Conservation (phyloP, 2,113 vertebrate genomes). For the Chroicocephalus ridibundus region DNA sequence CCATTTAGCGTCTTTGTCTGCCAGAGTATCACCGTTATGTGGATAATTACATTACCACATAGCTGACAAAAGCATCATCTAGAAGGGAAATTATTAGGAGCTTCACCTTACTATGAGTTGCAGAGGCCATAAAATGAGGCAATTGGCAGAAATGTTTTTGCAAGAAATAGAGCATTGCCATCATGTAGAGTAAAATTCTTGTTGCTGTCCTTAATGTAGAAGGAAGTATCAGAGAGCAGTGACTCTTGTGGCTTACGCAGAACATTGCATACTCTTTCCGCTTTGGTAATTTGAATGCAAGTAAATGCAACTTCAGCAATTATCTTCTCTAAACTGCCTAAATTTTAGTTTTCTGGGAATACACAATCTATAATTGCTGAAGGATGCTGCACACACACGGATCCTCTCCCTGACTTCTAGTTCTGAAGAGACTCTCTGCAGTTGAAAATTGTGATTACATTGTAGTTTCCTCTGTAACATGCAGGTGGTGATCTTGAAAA, state of each 20-base stretch:
- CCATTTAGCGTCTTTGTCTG: background rate
- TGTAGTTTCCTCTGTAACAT: background rate
- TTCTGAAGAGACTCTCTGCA: background rate
- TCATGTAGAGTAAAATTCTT: background rate
- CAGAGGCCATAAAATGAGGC: background rate
- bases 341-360: background rate
- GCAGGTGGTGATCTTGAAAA: background rate
- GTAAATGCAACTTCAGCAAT: background rate
- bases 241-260: background rate
- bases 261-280: background rate
- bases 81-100: background rate
- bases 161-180: background rate
- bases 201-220: background rate
- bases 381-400: background rate
- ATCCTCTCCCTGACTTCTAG: background rate
- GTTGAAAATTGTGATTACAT: background rate
- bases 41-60: background rate
- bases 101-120: background rate
- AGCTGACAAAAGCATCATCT: background rate
- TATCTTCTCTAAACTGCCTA: background rate
- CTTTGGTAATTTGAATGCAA: background rate
- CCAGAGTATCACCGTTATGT: background rate
- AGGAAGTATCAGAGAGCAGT: background rate
- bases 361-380: background rate
- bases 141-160: background rate